Base-by-base conservation (phyloP, 2,797 vertebrate species). In the Pyrrhura leucotis region DNA sequence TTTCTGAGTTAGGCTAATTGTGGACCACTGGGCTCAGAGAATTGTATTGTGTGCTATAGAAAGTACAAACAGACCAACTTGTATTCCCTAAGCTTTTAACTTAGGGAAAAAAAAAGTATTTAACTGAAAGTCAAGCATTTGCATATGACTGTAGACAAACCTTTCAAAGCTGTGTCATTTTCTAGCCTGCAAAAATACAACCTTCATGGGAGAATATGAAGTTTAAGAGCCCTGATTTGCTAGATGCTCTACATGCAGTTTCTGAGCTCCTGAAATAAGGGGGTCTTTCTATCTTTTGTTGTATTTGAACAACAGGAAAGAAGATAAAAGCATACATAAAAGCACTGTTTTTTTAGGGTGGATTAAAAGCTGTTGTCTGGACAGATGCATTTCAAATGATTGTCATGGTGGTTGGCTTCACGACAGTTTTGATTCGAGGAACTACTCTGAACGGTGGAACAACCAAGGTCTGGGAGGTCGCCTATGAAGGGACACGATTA, bases 341-440 rank as follows among this genome's bases (percentile, higher is more conserved):
- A 35, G 2, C 56, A 17, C 33, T 58, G 9, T 56, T 67, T 87
- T 98, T 97, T 86, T 81, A 98, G 98, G 98, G 98, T 88, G 98
- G 98, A 90, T 90, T 99, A 95, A 98, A 98, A 96, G 98, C 98
- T 65, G 98, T 98, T 74, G 98, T 99, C 91, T 99, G 98, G 99
- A 98, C 98, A 90, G 98, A 99, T 95, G 98, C 98, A 37, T 99
- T 98, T 98, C 98, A 99, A 98, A 98, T 99, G 98, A 51, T 98
- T 69, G 98, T 98, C 89, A 99, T 98, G 98, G 78, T 99, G 81
- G 91, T 84, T 95, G 98, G 98, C 82, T 99, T 99, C 51, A 71
- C 98, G 80, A 94, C 97, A 0, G 98, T 98, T 90, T 96, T 99
- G 94, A 94, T 98, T 93, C 98, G 98, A 98, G 98, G 98, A 89